Evolutionary conservation across 2,888 invertebrate genomes (phyloP).

Genomic region (Campoplex capitator): DNA sequence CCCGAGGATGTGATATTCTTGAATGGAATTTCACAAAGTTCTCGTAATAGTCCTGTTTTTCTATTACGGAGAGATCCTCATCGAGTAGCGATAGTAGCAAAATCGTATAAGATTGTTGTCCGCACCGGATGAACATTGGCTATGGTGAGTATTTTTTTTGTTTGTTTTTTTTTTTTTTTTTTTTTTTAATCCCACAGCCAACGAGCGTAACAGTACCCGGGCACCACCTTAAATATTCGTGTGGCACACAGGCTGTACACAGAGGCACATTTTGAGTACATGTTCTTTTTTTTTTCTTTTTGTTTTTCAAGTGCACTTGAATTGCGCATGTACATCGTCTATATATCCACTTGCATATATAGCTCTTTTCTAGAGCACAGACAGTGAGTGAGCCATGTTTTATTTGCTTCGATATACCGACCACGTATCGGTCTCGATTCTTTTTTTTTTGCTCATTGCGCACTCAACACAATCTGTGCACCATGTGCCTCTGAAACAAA

Average conservation of each 20-base stretch:
- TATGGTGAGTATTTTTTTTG: conserved; percentile 76
- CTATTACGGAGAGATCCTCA: conserved; percentile 78
- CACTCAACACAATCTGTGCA: conserved; percentile 84
- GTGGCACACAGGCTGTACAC: conserved; percentile 83
- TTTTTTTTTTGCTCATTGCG: conserved; percentile 80
- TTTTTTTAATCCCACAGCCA: conserved; percentile 79
- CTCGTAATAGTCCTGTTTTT: conserved; percentile 76
- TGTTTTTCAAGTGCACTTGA: conserved; percentile 69
- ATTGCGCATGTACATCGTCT: conserved; percentile 78
- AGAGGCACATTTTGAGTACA: conserved; percentile 83
- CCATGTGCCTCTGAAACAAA: conserved; percentile 94
- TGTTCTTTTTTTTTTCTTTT: conserved; percentile 62
- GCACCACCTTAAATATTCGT: conserved; percentile 78
- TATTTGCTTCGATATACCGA: conserved; percentile 53
- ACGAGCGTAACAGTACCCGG: conserved; percentile 81
- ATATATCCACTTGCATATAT: conserved; percentile 79
- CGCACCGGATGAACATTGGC: conserved; percentile 83
- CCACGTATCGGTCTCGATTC: conserved; percentile 79
- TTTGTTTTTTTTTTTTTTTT: conserved; percentile 61
- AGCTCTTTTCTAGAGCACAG: conserved; percentile 81
- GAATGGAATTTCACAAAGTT: conserved; percentile 82
- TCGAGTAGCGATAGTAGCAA: conserved; percentile 84
- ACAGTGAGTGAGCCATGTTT: conserved; percentile 84
- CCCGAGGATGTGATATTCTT: conserved; percentile 74
- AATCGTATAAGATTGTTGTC: conserved; percentile 84